These are phyloP conservation scores for Dryobates pubescens DNA, from an alignment of 2,797 vertebrate species.

Conservation along the genomic window DNA sequence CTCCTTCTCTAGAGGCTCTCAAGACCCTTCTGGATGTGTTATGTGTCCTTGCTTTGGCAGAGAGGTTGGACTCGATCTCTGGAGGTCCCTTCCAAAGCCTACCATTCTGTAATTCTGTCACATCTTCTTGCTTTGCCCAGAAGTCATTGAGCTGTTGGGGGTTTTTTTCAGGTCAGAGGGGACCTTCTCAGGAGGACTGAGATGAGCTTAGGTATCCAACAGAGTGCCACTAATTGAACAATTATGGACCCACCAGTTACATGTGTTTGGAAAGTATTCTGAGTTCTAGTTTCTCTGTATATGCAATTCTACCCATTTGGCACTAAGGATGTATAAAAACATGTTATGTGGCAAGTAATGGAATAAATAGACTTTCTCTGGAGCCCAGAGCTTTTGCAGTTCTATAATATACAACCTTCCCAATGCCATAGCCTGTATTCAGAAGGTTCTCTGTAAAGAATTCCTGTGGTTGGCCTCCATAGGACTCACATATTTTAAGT, in stretches of 20 bases:
- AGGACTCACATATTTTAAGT: not conserved
- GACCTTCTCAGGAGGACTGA: not conserved
- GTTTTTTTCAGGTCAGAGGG: not conserved
- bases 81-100: too few species aligned
- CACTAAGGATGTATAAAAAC: not conserved
- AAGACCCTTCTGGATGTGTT: too few species aligned
- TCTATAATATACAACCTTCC: not conserved
- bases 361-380: conserved; percentile 49
- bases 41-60: too few species aligned
- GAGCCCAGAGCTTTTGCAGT: conserved; percentile 6
- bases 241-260: not conserved
- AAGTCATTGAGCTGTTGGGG: not conserved
- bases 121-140: not conserved
- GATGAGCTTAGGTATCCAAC: not conserved
- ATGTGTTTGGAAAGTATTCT: conserved; percentile 19
- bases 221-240: not conserved
- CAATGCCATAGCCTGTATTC: not conserved
- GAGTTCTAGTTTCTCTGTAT: not conserved
- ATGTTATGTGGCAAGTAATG: conserved; percentile 33
- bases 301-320: not conserved
- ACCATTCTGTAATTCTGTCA: not conserved
- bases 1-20: too few species aligned
- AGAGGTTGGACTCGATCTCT: too few species aligned
- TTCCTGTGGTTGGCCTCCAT: not conserved
- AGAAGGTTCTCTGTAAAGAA: not conserved